A percentile compares a stretch with the other conserved stretches of the same genome.
Conservation (phyloP, 2,888 invertebrate species). For the Torymus auratus region DNA sequence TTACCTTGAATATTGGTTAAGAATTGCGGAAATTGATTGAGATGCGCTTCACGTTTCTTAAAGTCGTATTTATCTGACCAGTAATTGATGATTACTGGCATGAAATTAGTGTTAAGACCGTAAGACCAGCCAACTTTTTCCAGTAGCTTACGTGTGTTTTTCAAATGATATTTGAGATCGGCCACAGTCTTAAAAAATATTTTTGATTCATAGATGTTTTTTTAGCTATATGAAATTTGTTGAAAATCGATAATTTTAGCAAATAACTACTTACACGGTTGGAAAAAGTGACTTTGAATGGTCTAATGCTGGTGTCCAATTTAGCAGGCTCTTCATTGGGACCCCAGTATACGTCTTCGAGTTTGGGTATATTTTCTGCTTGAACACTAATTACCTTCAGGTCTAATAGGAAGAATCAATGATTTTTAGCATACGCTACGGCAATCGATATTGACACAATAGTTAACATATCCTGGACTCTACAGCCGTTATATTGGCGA, state of each 20-base stretch:
- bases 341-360: conserved; percentile 81
- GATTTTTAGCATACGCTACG: no score
- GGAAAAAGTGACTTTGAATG: conserved; percentile 80
- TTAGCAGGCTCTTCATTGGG: conserved; percentile 76
- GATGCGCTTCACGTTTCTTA: conserved; percentile 76
- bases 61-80: conserved; percentile 81
- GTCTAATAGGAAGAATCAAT: no score
- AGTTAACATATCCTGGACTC: no score
- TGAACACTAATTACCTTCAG: no score
- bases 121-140: conserved; percentile 73
- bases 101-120: conserved; percentile 78
- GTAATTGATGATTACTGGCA: conserved; percentile 76
- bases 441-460: no score
- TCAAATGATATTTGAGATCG: conserved; percentile 75
- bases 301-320: conserved; percentile 78
- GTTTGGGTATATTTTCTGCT: not conserved
- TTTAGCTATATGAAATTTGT: no score
- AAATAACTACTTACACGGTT: conserved; percentile 78
- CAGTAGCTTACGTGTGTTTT: conserved; percentile 64
- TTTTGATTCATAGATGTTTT: not conserved
- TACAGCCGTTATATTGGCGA: no score
- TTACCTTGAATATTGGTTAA: conserved; percentile 69
- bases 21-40: conserved; percentile 78
- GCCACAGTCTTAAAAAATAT: conserved; percentile 30
- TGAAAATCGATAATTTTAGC: no score